Percentiles rank a stretch among this genome's conserved stretches.
Conservation (phyloP, 2,113 vertebrate genomes). For the mouse (Mus musculus) region DNA sequence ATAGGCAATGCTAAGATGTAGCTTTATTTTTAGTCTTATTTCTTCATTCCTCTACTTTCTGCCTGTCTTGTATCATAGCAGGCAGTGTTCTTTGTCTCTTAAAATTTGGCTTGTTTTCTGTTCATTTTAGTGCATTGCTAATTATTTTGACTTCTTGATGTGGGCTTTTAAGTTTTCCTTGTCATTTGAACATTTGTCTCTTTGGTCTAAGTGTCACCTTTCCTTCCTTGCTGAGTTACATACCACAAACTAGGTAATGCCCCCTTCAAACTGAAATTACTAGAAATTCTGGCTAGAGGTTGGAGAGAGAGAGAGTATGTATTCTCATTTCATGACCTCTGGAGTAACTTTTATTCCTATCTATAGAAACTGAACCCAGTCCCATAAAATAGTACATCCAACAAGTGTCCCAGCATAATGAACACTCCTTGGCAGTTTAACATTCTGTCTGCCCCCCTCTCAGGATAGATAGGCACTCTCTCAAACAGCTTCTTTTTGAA, state of each 20-base stretch:
- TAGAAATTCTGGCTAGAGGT: not conserved
- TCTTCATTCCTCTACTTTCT: constrained; percentile 16
- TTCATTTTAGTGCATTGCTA: constrained; percentile 31
- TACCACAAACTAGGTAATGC: not conserved
- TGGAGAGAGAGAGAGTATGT: not conserved
- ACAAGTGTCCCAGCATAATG: not conserved
- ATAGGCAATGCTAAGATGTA: constrained; percentile 53
- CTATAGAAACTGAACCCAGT: not conserved
- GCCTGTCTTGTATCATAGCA: constrained; percentile 27
- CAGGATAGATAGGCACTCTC: not conserved
- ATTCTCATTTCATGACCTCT: not conserved
- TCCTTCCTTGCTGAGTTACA: not conserved
- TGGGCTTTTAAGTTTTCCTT: constrained; percentile 20
- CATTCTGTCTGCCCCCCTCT: not conserved
- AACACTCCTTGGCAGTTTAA: not conserved
- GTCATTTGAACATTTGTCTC: constrained; percentile 33
- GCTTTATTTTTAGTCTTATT: constrained; percentile 48
- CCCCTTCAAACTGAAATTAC: not conserved
- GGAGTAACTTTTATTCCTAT: not conserved
- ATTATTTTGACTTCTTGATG: constrained; percentile 53
- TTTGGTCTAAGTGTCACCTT: not conserved
- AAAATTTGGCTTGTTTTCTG: constrained; percentile 41
- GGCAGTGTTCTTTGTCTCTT: constrained; percentile 56
- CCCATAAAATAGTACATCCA: not conserved
- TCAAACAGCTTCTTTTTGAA: not conserved